phyloP scores from a whole-genome alignment of 2,888 invertebrate genomes.

The Amphiduros pacificus region DNA sequence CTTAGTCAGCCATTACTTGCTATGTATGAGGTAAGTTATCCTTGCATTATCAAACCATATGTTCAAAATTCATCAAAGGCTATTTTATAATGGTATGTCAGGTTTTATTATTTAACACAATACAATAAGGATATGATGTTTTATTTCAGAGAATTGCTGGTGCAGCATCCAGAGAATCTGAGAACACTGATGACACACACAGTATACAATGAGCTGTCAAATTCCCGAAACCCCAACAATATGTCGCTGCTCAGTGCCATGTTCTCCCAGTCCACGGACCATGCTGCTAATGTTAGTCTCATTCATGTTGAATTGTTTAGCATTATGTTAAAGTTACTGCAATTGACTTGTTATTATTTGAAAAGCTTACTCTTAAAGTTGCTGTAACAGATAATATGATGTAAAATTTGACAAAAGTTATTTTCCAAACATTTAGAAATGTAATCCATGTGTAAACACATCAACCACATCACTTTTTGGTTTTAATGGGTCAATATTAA shows the following conservation, averaged over 20 bases:
- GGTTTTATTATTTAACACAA: slow-evolving; percentile 6
- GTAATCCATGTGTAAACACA: too few species aligned
- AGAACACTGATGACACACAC: slow-evolving; percentile 85
- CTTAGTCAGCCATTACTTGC: slow-evolving; percentile 83
- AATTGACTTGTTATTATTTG: too few species aligned
- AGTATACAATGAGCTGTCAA: slow-evolving; percentile 90
- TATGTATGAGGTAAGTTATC: slow-evolving; percentile 69
- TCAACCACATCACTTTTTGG: too few species aligned
- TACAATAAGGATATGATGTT: too few species aligned
- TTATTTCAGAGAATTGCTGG: slow-evolving; percentile 77
- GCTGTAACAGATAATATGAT: too few species aligned
- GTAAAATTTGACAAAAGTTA: too few species aligned
- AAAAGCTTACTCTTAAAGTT: too few species aligned
- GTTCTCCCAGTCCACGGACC: slow-evolving; percentile 81
- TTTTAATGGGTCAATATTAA: too few species aligned
- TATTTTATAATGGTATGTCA: too few species aligned
- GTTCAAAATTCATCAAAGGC: too few species aligned
- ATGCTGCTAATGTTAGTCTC: slow-evolving; percentile 69
- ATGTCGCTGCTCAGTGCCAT: slow-evolving; percentile 88
- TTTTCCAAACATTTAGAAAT: too few species aligned
- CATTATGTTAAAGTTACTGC: neutral
- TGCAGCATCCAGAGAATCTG: slow-evolving; percentile 80
- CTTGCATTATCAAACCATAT: too few species aligned
- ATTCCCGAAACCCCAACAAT: slow-evolving; percentile 89
- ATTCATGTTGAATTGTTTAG: neutral